These are phyloP conservation scores for Ormyrus nitidulus DNA, from an alignment of 2,888 invertebrate species.

Conservation along the genomic window DNA sequence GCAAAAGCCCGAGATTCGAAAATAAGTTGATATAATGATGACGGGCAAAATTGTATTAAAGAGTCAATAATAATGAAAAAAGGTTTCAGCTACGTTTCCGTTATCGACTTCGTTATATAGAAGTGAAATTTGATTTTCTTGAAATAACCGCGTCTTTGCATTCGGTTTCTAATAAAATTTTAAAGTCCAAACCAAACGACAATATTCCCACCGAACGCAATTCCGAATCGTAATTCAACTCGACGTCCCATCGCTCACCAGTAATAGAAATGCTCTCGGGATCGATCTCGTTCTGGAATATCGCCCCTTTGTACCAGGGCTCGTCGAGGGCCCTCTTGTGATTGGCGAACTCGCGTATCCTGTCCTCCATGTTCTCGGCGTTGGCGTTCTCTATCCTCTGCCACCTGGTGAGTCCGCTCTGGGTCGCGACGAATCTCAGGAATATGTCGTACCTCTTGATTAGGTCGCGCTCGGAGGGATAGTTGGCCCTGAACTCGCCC, in stretches of 20 bases:
- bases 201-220: too few relatives aligned
- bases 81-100: too few relatives aligned
- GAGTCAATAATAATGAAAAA: too few relatives aligned
- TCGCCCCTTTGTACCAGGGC: constrained; percentile 93
- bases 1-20: too few relatives aligned
- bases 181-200: too few relatives aligned
- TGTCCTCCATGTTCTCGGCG: constrained; percentile 75
- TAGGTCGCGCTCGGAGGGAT: constrained; percentile 2
- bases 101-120: too few relatives aligned
- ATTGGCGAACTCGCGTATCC: constrained; percentile 62
- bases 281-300: constrained; percentile 88
- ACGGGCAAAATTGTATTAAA: neutral
- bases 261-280: constrained; percentile 77
- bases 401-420: constrained; percentile 93
- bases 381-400: constrained; percentile 77
- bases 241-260: constrained; percentile 60
- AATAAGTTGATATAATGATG: too few relatives aligned
- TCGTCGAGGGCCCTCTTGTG: constrained; percentile 89
- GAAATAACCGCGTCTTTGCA: too few relatives aligned
- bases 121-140: too few relatives aligned
- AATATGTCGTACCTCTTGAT: constrained; percentile 83
- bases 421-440: constrained; percentile 89
- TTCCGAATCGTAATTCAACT: too few relatives aligned
- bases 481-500: constrained; percentile 57
- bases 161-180: too few relatives aligned